Percentiles rank a stretch among this genome's conserved stretches.
Evolutionary conservation across 2,888 invertebrate species (phyloP).

Genomic region (Ormyrus rosae): DNA sequence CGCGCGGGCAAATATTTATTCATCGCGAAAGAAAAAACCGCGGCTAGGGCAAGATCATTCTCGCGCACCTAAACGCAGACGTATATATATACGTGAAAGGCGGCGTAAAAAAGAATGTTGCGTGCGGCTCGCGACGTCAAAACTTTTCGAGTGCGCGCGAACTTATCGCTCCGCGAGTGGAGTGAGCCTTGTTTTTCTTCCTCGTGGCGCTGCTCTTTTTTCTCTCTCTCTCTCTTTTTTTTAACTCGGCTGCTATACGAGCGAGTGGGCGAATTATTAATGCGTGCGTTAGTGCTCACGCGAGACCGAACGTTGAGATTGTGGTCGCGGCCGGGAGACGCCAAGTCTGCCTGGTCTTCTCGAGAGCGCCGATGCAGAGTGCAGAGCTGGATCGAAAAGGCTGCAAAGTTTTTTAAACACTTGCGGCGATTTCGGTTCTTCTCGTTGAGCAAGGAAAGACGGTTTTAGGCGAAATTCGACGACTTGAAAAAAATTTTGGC

Average conservation of each 20-base stretch:
- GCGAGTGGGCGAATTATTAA: conserved; percentile 10
- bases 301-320: neutral
- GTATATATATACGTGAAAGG: neutral
- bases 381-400: neutral
- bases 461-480: too few relatives aligned
- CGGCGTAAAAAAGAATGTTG: neutral
- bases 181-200: neutral
- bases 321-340: neutral
- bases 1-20: too few relatives aligned
- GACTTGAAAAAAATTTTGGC: too few relatives aligned
- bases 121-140: neutral
- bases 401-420: neutral
- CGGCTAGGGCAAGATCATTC: neutral
- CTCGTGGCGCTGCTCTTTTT: neutral
- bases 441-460: too few relatives aligned
- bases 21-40: neutral
- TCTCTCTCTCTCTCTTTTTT: conserved; percentile 15
- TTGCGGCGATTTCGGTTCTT: too few relatives aligned
- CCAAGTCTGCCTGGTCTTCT: neutral
- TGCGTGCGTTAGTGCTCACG: neutral
- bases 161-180: conserved; percentile 18
- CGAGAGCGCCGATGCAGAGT: neutral
- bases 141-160: conserved; percentile 11
- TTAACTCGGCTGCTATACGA: neutral
- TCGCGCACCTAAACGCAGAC: neutral